Conservation (phyloP, 1,140 invertebrate species). For the Leptinotarsa lineolata region DNA sequence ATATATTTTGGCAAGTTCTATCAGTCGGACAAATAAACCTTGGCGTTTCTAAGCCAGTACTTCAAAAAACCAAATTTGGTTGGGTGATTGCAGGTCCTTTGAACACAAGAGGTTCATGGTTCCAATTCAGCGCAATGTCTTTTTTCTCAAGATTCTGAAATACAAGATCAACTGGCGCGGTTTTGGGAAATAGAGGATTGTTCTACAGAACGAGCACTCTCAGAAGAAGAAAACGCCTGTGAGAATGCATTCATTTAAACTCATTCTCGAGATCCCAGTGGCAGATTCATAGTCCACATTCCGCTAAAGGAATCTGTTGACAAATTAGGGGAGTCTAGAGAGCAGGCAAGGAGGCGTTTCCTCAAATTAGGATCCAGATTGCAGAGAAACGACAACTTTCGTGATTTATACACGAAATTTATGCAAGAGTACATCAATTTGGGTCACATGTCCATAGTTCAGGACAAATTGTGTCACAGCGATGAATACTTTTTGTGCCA, state of each 20-base stretch:
- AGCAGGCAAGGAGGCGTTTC: constrained; percentile 46
- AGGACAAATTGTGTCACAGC: constrained; percentile 11
- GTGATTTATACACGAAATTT: constrained; percentile 42
- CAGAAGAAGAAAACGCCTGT: constrained; percentile 32
- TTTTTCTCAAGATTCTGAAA: not conserved
- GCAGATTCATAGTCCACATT: constrained; percentile 49
- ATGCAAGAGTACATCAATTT: constrained; percentile 51
- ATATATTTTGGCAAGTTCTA: constrained; percentile 45
- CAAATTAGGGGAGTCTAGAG: constrained; percentile 48
- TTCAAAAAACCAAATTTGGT: constrained; percentile 44
- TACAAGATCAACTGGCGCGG: not conserved
- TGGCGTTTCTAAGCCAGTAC: constrained; percentile 19
- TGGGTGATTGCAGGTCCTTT: constrained; percentile 41
- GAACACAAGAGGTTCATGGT: too few relatives aligned
- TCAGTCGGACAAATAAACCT: constrained; percentile 24
- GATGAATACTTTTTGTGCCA: constrained; percentile 49
- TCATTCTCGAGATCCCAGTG: constrained; percentile 43
- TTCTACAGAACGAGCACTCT: not conserved
- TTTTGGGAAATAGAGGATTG: not conserved
- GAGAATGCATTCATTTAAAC: too few relatives aligned
- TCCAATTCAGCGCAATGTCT: not conserved
- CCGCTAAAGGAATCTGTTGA: constrained; percentile 44
- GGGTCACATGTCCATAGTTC: constrained; percentile 40
- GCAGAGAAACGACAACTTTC: constrained; percentile 32
- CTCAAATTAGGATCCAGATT: constrained; percentile 42